These are phyloP conservation scores for Plebejus melissa DNA, from an alignment of 2,888 invertebrate genomes.

Conservation along the genomic window DNA sequence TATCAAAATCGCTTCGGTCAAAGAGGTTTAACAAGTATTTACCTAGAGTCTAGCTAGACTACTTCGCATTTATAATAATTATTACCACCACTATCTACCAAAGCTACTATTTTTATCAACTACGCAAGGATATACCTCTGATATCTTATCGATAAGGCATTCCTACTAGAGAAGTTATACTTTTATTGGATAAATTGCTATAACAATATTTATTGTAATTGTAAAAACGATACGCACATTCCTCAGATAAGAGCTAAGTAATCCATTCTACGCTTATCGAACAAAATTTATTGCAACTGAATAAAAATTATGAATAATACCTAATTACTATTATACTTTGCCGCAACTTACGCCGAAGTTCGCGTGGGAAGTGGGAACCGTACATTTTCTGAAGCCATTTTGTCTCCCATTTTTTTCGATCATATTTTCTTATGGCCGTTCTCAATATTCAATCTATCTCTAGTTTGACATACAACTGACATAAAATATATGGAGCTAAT, in stretches of 20 bases:
- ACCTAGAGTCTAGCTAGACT: no score
- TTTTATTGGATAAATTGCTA: conserved; percentile 28
- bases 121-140: conserved; percentile 10
- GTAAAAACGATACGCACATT: conserved; percentile 26
- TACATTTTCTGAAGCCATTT: no score
- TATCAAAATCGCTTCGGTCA: no score
- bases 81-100: background rate
- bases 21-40: no score
- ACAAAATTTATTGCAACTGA: background rate
- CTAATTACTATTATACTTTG: background rate
- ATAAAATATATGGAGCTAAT: no score
- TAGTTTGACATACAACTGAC: no score
- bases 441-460: no score
- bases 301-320: background rate
- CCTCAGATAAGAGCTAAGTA: background rate
- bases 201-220: conserved; percentile 10
- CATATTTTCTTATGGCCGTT: no score
- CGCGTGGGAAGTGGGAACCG: no score
- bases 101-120: background rate
- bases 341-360: background rate
- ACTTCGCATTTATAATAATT: no score
- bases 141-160: conserved; percentile 36
- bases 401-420: no score
- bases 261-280: background rate
- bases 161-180: conserved; percentile 39